Base-by-base conservation (phyloP, 2,113 vertebrate genomes). In the Alexandromys fortis region DNA sequence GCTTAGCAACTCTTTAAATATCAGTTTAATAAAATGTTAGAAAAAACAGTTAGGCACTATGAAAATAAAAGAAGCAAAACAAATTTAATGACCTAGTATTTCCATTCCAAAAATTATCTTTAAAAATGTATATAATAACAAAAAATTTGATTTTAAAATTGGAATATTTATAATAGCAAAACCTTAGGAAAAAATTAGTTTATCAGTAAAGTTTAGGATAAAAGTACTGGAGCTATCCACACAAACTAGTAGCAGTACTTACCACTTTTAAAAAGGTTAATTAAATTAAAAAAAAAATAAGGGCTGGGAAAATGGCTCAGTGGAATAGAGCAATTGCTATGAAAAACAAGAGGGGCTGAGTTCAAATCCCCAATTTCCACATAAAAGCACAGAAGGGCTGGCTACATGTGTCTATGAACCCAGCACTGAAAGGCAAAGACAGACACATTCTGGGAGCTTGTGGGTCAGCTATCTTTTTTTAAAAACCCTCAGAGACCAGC, bases 51-150 rank as follows among this genome's bases (percentile, higher is more conserved):
- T 70, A 78, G 22, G 10, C 52, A 94, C n/a, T 82, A 91, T 86
- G 24, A 94, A 92, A 94, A 78, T 92, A 86, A 96, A 17, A 90
- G 65, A 96, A 96, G 58, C n/a, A 89, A 83, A 61, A 42, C 5
- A 87, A 92, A 61, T 70, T n/a, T 63, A 91, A 72, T 95, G 88
- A 93, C n/a, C 45, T 90, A 92, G 35, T 26, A 86, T 79, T 92
- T 96, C 11, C 79, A 21, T 86, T 77, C 28, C 85, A 94, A 96
- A 24, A 95, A 82, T 89, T 96, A 96, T 49, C 45, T 47, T 96
- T 28, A 96, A 92, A 96, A 73, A 78, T 7, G 52, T 63, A 55
- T 94, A 78, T 94, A 96, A 78, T 86, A 3, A 91, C 28, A 86
- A 35, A 45, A 67, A 68, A 68, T 16, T 68, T 10, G 26, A 65